Evolutionary conservation across 2,113 vertebrate species (phyloP).

Genomic region (Ceyx melanurus): DNA sequence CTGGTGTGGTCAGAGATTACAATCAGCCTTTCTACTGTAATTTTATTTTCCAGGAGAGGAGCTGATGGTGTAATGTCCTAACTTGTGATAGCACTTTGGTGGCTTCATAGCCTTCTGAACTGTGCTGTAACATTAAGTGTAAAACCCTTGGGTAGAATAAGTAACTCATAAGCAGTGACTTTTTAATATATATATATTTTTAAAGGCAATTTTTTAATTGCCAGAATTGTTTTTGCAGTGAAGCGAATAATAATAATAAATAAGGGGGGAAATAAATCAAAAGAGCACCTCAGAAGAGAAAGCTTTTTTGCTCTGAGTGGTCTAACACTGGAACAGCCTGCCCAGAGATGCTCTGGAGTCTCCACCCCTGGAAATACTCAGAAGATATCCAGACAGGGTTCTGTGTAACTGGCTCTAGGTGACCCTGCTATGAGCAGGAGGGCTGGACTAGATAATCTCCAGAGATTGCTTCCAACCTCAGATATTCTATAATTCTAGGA

Average conservation of each 20-base stretch:
- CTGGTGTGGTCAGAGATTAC: background rate
- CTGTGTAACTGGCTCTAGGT: background rate
- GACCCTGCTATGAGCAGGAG: rapidly evolving
- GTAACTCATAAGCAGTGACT: background rate
- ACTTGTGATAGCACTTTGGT: background rate
- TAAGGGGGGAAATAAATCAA: no score
- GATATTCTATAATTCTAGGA: background rate
- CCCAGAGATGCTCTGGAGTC: background rate
- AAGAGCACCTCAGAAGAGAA: background rate
- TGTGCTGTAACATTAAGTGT: background rate
- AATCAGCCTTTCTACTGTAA: background rate
- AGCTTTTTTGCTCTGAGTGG: background rate
- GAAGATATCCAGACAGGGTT: background rate
- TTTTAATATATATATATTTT: background rate
- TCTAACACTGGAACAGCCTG: background rate
- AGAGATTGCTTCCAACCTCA: background rate
- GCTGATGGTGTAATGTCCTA: background rate
- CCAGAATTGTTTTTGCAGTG: background rate
- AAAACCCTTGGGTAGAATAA: background rate
- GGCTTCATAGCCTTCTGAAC: background rate
- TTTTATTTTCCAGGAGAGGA: background rate
- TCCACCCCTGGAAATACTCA: background rate
- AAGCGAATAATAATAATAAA: no score
- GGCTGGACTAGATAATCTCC: background rate
- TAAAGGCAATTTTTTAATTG: background rate